Conservation (phyloP, 2,888 invertebrate species). For the Limnephilus auricula region DNA sequence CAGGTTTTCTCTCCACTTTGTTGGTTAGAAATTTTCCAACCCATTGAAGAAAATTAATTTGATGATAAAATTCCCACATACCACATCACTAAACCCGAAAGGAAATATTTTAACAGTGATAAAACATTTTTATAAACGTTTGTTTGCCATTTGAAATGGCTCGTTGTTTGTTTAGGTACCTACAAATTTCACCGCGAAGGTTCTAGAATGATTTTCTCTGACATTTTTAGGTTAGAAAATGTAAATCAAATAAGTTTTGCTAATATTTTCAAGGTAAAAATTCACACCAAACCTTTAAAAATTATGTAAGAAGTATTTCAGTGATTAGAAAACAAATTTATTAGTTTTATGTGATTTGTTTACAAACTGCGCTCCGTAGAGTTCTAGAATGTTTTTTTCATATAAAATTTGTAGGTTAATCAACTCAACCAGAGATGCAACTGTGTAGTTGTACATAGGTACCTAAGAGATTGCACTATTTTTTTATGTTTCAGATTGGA, state of each 20-base stretch:
- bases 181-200: no score
- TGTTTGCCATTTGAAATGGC: neutral
- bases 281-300: no score
- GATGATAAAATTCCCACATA: neutral
- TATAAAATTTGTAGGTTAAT: neutral
- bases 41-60: neutral
- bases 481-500: neutral
- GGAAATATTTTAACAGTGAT: neutral
- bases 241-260: no score
- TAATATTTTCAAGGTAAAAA: no score
- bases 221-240: no score
- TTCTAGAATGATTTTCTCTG: no score
- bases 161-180: no score
- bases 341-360: neutral
- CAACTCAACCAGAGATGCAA: neutral
- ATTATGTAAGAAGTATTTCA: no score
- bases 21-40: neutral
- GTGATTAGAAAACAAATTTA: no score
- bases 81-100: no score
- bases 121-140: neutral
- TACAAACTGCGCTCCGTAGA: neutral
- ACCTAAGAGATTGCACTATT: neutral
- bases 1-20: neutral
- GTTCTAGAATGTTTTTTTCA: neutral
- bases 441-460: neutral